Base-by-base conservation (phyloP, 2,888 invertebrate species). In the Empis livida region DNA sequence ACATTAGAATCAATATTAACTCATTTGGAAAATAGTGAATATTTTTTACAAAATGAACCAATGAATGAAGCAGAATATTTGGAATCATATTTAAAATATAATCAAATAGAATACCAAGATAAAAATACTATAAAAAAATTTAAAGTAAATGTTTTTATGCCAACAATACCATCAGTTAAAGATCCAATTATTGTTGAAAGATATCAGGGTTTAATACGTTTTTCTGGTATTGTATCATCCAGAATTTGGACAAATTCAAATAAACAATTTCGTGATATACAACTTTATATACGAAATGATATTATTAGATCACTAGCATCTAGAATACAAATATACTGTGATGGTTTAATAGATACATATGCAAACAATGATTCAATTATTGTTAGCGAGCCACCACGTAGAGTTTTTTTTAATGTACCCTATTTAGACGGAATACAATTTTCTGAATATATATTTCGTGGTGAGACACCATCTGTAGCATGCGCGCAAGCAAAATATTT, bases 371-470 rank as follows among this genome's bases (percentile, higher is more conserved):
- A 61, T 48, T 57, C 56, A 1, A 50, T 64, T 13, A 79, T 84
- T 44, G 86, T 88, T 53, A 92, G 92, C 60, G 92, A 93, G 66
- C 90, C 91, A 1, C 94, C 94, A 0, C 76, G 91, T 38, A 74
- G 93, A 51, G 87, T 93, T 1, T 75, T 91, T 48, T 84, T 89
- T 15, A 76, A 78, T n/a, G 71, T 89, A 5, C 76, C 80, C 3
- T 67, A 73, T 17, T 52, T 56, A 2, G 73, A 71, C 30, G 69
- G 71, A 51, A 72, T 91, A 40, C 82, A 83, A 52, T 76, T 93
- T 32, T 90, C 88, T 45, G 93, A 94, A 66, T 94, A 94, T 64
- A 70, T 93, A 46, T 94, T 93, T 63, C 90, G 91, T 20, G 93
- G 92, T 0, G 93, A 94, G 71, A 84, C 85, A 0, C 78, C 84